Evolutionary conservation across 2,113 vertebrate species (phyloP).

Genomic region (Paedocypris sp.): DNA sequence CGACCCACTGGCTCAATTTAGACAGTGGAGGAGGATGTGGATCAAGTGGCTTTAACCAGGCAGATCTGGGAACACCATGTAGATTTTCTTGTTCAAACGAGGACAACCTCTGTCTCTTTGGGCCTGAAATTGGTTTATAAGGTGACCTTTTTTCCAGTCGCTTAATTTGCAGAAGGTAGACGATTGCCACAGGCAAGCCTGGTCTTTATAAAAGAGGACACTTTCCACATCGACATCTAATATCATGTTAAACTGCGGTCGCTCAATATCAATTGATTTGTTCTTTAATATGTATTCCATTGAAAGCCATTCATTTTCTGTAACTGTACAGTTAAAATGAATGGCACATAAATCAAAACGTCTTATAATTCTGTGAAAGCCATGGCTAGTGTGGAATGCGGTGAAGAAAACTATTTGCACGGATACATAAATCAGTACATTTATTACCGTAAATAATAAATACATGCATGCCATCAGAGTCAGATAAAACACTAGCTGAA

Average conservation of each 20-base stretch:
- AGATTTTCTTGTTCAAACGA: slow-evolving; percentile 48
- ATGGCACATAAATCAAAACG: slow-evolving; percentile 21
- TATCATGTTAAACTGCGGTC: slow-evolving; percentile 4
- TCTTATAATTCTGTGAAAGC: no score
- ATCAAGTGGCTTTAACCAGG: slow-evolving; percentile 50
- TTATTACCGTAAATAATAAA: no score
- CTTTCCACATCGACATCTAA: slow-evolving; percentile 9
- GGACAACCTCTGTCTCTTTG: slow-evolving; percentile 45
- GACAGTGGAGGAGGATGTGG: slow-evolving; percentile 27
- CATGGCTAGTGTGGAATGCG: no score
- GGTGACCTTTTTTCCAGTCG: slow-evolving; percentile 47
- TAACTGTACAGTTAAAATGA: slow-evolving; percentile 24
- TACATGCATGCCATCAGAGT: no score
- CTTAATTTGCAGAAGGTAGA: slow-evolving; percentile 35
- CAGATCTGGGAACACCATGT: slow-evolving; percentile 44
- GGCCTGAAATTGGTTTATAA: slow-evolving; percentile 40
- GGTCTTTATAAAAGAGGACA: slow-evolving; percentile 26
- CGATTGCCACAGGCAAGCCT: slow-evolving; percentile 28
- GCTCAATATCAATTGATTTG: slow-evolving; percentile 25
- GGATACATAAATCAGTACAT: no score
- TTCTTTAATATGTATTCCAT: slow-evolving; percentile 14
- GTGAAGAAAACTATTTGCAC: no score
- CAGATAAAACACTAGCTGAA: no score
- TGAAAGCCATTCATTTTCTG: slow-evolving; percentile 22
- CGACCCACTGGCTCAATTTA: slow-evolving; percentile 46